phyloP scores from a whole-genome alignment of 2,888 invertebrate species.

The Drosophila kambysellisi region DNA sequence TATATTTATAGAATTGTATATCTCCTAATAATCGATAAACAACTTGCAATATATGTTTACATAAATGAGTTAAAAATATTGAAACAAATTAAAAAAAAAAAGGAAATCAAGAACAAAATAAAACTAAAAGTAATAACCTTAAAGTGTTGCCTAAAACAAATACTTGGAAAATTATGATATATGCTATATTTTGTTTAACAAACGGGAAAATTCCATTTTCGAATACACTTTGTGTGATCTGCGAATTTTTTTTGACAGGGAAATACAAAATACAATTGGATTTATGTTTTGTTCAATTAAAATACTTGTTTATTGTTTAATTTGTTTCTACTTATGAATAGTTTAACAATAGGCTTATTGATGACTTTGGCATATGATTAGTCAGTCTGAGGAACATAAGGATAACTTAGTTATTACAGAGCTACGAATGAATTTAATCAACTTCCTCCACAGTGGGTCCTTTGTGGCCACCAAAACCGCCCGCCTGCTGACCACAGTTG shows the following conservation, averaged over 20 bases:
- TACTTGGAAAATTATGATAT: slow-evolving; percentile 10
- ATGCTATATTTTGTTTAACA: slow-evolving; percentile 13
- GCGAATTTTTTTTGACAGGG: background rate
- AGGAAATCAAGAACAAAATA: background rate
- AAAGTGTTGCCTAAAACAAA: slow-evolving; percentile 36
- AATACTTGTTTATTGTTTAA: slow-evolving; percentile 33
- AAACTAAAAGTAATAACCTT: slow-evolving; percentile 1
- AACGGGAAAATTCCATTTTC: background rate
- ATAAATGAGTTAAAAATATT: slow-evolving; percentile 52
- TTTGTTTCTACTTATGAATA: slow-evolving; percentile 45
- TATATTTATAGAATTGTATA: slow-evolving; percentile 53
- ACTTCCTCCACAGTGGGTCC: slow-evolving; percentile 83
- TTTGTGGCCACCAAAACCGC: slow-evolving; percentile 87
- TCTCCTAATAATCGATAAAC: slow-evolving; percentile 53
- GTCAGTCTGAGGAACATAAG: slow-evolving; percentile 26
- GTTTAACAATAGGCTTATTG: slow-evolving; percentile 19
- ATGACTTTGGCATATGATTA: background rate
- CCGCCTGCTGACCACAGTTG: slow-evolving; percentile 86
- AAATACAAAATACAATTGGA: background rate
- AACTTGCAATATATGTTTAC: slow-evolving; percentile 72
- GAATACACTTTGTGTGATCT: background rate
- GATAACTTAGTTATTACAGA: slow-evolving; percentile 6
- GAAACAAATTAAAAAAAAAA: slow-evolving; percentile 21
- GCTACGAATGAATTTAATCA: slow-evolving; percentile 64
- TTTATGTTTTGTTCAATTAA: slow-evolving; percentile 85